Evolutionary conservation across 1,140 invertebrate genomes (phyloP), one percentile per base, ranked within the genome.

Genomic region (Listronotus bonariensis): DNA sequence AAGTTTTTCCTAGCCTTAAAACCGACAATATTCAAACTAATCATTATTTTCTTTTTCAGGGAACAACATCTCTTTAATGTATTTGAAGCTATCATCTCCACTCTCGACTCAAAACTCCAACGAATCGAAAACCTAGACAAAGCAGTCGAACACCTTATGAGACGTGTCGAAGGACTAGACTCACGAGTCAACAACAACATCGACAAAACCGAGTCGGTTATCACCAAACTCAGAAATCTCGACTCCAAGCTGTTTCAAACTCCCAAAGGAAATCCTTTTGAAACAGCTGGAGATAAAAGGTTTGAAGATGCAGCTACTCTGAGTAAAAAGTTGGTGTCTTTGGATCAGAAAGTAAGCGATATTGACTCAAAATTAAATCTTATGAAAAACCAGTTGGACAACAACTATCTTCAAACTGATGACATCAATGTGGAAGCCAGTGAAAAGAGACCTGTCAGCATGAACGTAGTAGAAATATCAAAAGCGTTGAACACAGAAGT

Each of bases 31-130:
- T n/a, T n/a, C n/a, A n/a, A n/a, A n/a, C n/a, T n/a, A n/a, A n/a
- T n/a, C n/a, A n/a, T n/a, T n/a, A n/a, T n/a, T 15, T 40, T 80
- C 80, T 81, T 75, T 89, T 88, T 46, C 87, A 94, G 92, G 78
- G 92, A 94, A 77, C 90, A 93, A 76, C 92, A 93, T 77, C 84
- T 94, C 40, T 91, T 92, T 78, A 90, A 92, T n/a, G 88, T 95
- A n/a, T 93, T 94, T 79, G 92, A 94, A 78, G 89, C n/a, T 9
- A 90, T 93, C 67, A 89, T 94, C 17, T 92, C 90, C 58, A 93
- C 91, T 11, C 80, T 95, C 67, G 92, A 95, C 76, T 90, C 89
- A 10, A 93, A 93, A 81, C 80, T 95, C 4, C 89, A 92, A 73
- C 82, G 91, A 61, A 92, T 93, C 70, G 92, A 93, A 75, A 93